Conservation (phyloP, 1,140 invertebrate species). For the Nasonia vitripennis region DNA sequence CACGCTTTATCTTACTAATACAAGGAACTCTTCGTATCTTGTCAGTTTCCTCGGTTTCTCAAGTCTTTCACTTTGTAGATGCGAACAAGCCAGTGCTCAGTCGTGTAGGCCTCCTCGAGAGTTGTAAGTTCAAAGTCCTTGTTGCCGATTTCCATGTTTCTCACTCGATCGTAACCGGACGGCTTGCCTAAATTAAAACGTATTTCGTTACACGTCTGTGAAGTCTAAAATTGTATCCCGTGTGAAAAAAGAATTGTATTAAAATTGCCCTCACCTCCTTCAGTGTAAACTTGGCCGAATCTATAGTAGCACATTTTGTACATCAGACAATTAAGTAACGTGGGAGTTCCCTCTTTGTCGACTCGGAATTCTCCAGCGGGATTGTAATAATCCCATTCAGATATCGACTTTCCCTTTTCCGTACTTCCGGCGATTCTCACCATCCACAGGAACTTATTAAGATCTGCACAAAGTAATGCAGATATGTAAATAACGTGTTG, state of each 20-base stretch:
- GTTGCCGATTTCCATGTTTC: slow-evolving; percentile 94
- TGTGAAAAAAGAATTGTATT: slow-evolving; percentile 13
- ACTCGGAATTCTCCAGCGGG: slow-evolving; percentile 95
- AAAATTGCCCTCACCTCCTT: slow-evolving; percentile 82
- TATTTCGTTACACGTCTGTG: not conserved
- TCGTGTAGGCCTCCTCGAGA: slow-evolving; percentile 95
- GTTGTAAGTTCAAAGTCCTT: slow-evolving; percentile 96
- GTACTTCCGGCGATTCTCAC: slow-evolving; percentile 98
- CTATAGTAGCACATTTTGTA: slow-evolving; percentile 98
- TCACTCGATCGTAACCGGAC: slow-evolving; percentile 92
- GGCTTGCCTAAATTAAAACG: slow-evolving; percentile 80
- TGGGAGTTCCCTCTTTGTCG: slow-evolving; percentile 91
- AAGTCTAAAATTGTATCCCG: slow-evolving; percentile 45
- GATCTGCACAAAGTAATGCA: slow-evolving; percentile 78
- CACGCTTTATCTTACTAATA: not conserved
- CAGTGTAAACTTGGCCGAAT: slow-evolving; percentile 95
- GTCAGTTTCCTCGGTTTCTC: slow-evolving; percentile 83
- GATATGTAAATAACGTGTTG: not conserved
- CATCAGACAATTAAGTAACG: slow-evolving; percentile 94
- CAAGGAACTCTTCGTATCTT: slow-evolving; percentile 20
- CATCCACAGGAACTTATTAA: slow-evolving; percentile 99
- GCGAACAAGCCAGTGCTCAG: slow-evolving; percentile 96
- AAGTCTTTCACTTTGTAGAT: slow-evolving; percentile 96
- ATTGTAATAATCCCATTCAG: slow-evolving; percentile 97
- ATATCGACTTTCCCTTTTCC: slow-evolving; percentile 94